Conservation (phyloP, 2,888 invertebrate species). For the Entomobrya proxima region DNA sequence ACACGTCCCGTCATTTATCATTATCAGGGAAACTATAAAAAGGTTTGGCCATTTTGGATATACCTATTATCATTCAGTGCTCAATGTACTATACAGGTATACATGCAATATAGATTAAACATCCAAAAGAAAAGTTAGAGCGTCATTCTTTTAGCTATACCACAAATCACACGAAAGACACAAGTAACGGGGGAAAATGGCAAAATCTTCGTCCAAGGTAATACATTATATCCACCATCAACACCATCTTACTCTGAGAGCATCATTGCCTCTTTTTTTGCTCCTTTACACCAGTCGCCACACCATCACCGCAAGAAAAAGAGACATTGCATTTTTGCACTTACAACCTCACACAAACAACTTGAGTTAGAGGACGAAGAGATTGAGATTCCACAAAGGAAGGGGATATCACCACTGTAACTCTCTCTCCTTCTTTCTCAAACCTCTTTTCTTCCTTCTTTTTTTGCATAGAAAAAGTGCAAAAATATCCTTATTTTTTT, state of each 20-base stretch:
- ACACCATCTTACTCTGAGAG: neutral
- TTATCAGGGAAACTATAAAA: conserved; percentile 15
- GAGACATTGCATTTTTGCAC: conserved; percentile 42
- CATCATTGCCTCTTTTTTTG: neutral
- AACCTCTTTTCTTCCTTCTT: neutral
- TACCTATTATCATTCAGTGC: neutral
- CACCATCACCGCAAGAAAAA: conserved; percentile 22
- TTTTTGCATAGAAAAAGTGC: conserved; percentile 26
- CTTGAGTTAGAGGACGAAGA: conserved; percentile 11
- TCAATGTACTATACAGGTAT: neutral
- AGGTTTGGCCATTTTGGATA: neutral
- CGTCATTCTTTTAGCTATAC: neutral
- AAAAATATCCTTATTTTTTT: conserved; percentile 30
- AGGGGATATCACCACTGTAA: neutral
- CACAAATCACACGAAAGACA: conserved; percentile 31
- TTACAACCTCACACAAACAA: conserved; percentile 5
- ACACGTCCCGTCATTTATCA: conserved; percentile 38
- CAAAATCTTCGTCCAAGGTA: conserved; percentile 32
- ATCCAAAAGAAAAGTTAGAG: too few relatives aligned
- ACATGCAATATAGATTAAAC: neutral
- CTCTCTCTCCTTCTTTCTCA: neutral
- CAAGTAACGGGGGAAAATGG: conserved; percentile 12
- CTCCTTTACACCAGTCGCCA: neutral
- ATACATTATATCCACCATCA: conserved; percentile 28
- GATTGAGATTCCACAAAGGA: conserved; percentile 41